Evolutionary conservation across 2,797 vertebrate genomes (phyloP), one percentile per base, ranked within the genome.

Genomic region (Sphaeramia orbicularis): DNA sequence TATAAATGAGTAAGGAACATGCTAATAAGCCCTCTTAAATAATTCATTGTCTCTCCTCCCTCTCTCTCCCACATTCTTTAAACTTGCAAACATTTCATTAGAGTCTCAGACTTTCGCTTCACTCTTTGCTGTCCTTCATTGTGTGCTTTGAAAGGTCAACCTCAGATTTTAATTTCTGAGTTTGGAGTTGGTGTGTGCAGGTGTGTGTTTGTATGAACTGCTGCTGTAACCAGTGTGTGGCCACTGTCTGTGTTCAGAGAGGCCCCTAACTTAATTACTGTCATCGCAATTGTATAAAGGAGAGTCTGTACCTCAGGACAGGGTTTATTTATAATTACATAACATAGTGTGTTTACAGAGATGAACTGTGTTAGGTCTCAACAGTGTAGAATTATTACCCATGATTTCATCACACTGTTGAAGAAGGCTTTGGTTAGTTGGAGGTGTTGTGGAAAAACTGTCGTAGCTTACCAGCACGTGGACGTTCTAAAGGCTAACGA

Each of bases 41-140:
- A 71, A 68, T 77, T 77, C 70, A 80, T 38, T 13, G 40, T 40
- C 11, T 6, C 65, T 19, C 14, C 51, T 41, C 47, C 16, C 47
- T 38, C 35, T 48, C 43, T 43, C 32, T 8, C 51, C 43, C 64
- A 19, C 30, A 7, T 59, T 59, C 56, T 59, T 83, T 32, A 70
- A 76, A 55, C 53, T 15, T 56, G 49, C 63, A 65, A 71, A 77
- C 59, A 61, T 74, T 71, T 77, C 59, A 68, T 77, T 60, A 61
- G 1, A 6, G 16, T 15, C 49, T 55, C 49, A 7, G 41, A 16
- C 21, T 32, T 35, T 30, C 3, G 27, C 3, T 30, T 30, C 27
- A 0, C 51, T 50, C 36, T 38, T 11, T 2, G 6, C 21, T 8
- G 47, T 59, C 57, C 19, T 7, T 58, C 52, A 4, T 1, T 36